Evolutionary conservation across 1,140 invertebrate species (phyloP), one percentile per base, ranked within the genome.

Genomic region (Bombus ignitus): DNA sequence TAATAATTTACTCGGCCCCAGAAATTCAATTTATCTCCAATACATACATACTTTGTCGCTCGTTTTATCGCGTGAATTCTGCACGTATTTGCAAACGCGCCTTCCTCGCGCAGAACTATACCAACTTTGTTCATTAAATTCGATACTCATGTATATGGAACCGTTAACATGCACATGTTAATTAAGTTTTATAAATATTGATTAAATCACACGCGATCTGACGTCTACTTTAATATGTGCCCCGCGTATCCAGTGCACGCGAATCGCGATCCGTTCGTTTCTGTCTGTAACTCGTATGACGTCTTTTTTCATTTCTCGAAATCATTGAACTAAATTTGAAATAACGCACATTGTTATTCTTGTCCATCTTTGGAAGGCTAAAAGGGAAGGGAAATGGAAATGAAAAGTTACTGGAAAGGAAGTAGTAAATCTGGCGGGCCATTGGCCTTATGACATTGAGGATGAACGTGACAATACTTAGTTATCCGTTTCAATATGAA

Each of bases 101-200:
- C 76, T 88, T 77, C 65, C 62, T 47, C 44, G 65, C 4, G 10
- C 39, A 35, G 72, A 70, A 73, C 53, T 47, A 72, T 80, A n/a
- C 28, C 32, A 87, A 87, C 44, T 80, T 86, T 79, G 66, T 84
- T 77, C 74, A 62, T 68, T 39, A 53, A 79, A 89, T 87, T 86
- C 78, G 62, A 89, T 75, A 81, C 66, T 44, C 66, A 13, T 39
- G 66, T 80, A 62, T 59, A 79, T 42, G 66, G 66, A 74, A 10
- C 42, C 2, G 47, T 82, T 70, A 82, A 70, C 72, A 53, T 37
- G 15, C 88, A 57, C 78, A 32, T 77, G 65, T 65, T 85, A 59
- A 90, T 85, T 80, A 71, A 82, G 85, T 87, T 65, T 85, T 37
- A 79, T 47, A 72, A 53, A 71, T 68, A 88, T 87, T 86, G 83